These are phyloP conservation scores for Patella ulyssiponensis DNA, from an alignment of 2,888 invertebrate genomes.

Conservation along the genomic window DNA sequence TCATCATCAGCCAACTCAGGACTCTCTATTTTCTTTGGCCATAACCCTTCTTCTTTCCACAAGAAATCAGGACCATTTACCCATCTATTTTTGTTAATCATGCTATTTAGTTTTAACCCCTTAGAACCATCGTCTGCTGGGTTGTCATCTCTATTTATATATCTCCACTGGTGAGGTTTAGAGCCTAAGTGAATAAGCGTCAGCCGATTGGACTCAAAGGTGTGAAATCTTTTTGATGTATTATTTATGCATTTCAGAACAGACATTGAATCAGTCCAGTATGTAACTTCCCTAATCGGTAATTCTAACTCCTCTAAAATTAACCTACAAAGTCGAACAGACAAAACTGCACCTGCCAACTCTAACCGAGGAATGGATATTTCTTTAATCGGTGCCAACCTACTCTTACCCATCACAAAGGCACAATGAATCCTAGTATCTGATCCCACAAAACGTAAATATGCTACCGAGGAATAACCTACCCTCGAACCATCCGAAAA, in stretches of 20 bases:
- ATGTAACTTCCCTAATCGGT: not conserved
- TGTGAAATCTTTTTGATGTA: not conserved
- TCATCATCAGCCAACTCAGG: not conserved
- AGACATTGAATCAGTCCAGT: not conserved
- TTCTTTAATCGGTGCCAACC: not conserved
- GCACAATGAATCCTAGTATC: not conserved
- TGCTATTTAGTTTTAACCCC: not conserved
- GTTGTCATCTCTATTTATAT: not conserved
- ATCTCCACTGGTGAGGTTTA: not conserved
- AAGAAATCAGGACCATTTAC: not conserved
- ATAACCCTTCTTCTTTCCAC: not conserved
- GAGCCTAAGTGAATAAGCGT: not conserved
- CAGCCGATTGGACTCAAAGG: not conserved
- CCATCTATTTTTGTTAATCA: not conserved
- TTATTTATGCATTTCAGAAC: not conserved
- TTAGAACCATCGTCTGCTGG: constrained; percentile 5
- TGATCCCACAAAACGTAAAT: not conserved
- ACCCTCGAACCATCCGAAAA: not conserved
- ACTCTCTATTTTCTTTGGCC: not conserved
- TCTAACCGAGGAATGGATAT: not conserved
- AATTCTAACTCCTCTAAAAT: not conserved
- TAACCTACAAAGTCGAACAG: not conserved
- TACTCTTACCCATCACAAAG: not conserved
- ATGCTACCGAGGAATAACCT: not conserved
- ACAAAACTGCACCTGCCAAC: not conserved